Conservation (phyloP, 2,113 vertebrate species). For the Sitta europaea region DNA sequence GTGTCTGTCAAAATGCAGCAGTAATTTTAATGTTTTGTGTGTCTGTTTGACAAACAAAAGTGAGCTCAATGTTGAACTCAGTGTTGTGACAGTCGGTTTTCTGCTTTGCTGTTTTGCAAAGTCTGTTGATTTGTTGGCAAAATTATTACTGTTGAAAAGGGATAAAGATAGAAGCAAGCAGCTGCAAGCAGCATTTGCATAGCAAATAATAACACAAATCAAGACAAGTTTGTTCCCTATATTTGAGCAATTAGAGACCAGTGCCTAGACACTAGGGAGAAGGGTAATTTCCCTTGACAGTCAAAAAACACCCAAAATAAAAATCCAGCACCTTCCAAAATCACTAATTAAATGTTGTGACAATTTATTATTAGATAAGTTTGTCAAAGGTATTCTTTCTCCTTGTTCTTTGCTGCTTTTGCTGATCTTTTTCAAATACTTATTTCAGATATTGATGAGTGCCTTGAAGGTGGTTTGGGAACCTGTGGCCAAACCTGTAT, state of each 20-base stretch:
- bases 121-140: not conserved
- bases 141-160: not conserved
- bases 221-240: not conserved
- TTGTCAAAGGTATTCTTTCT: not conserved
- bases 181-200: not conserved
- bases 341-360: not conserved
- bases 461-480: conserved; percentile 52
- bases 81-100: not conserved
- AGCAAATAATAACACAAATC: not conserved
- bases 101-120: not conserved
- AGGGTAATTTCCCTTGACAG: not conserved
- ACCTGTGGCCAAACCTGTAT: conserved; percentile 59
- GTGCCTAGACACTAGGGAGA: not conserved
- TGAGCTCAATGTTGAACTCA: not conserved
- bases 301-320: not conserved
- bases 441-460: conserved; percentile 66
- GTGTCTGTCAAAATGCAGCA: not conserved
- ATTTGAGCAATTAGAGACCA: not conserved
- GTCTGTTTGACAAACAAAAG: not conserved
- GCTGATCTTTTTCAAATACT: not conserved
- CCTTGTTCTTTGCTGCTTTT: not conserved
- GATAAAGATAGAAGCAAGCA: not conserved
- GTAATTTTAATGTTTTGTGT: not conserved
- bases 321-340: not conserved
- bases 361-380: not conserved